These are phyloP conservation scores for Troides aeacus DNA, from an alignment of 2,888 invertebrate species.

Conservation along the genomic window DNA sequence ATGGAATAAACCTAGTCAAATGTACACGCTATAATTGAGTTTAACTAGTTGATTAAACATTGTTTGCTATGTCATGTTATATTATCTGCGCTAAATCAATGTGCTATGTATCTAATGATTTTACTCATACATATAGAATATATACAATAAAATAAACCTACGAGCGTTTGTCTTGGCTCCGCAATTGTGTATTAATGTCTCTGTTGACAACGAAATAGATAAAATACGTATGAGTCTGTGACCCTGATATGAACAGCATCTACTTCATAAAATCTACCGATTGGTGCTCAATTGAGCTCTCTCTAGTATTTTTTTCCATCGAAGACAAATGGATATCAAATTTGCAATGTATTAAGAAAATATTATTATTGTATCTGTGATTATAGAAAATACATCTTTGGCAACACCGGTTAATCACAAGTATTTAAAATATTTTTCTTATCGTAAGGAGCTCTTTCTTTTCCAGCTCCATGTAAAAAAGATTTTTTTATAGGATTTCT, in stretches of 20 bases:
- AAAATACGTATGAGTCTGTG: not conserved
- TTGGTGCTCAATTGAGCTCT: too few relatives aligned
- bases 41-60: not conserved
- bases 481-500: not conserved
- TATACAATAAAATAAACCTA: constrained; percentile 34
- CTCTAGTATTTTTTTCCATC: too few relatives aligned
- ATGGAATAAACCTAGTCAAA: not conserved
- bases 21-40: not conserved
- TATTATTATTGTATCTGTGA: too few relatives aligned
- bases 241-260: too few relatives aligned
- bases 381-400: too few relatives aligned
- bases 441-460: too few relatives aligned
- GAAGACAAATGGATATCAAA: too few relatives aligned
- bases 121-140: constrained; percentile 4
- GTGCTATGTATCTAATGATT: constrained; percentile 27
- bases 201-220: constrained; percentile 48
- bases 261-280: too few relatives aligned
- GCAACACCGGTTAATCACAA: too few relatives aligned
- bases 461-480: not conserved
- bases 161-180: constrained; percentile 47
- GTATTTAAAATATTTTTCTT: too few relatives aligned
- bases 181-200: constrained; percentile 47
- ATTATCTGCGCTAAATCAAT: constrained; percentile 36
- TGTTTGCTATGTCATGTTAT: not conserved
- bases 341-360: too few relatives aligned